These are phyloP conservation scores for Syngnathoides biaculeatus DNA, from an alignment of 2,113 vertebrate genomes.

Conservation along the genomic window DNA sequence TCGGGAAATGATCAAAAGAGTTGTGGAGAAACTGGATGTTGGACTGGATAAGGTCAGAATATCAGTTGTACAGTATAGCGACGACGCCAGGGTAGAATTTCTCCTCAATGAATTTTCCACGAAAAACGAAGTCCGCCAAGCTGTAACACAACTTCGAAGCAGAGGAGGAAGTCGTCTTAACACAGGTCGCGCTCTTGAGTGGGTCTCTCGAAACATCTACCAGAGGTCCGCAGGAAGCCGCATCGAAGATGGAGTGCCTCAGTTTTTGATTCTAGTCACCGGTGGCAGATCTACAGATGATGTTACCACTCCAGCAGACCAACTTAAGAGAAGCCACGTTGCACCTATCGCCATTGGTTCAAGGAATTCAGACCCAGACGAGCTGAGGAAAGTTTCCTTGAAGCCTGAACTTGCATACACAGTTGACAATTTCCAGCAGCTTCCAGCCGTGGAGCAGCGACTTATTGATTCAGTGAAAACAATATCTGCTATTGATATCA, in stretches of 20 bases:
- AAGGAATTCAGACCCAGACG: constrained; percentile 72
- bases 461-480: constrained; percentile 79
- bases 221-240: constrained; percentile 86
- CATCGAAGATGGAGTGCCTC: constrained; percentile 88
- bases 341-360: constrained; percentile 81
- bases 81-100: constrained; percentile 81
- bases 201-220: constrained; percentile 83
- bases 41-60: constrained; percentile 82
- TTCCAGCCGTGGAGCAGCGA: constrained; percentile 78
- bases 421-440: constrained; percentile 80
- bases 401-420: constrained; percentile 78
- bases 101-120: constrained; percentile 81
- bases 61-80: constrained; percentile 89
- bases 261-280: constrained; percentile 87
- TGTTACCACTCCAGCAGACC: constrained; percentile 72
- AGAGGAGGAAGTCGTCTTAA: constrained; percentile 81
- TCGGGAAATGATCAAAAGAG: constrained; percentile 77
- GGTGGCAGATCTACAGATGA: constrained; percentile 82
- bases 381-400: constrained; percentile 82
- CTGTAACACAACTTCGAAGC: constrained; percentile 71
- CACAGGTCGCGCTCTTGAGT: constrained; percentile 83
- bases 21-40: constrained; percentile 83
- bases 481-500: constrained; percentile 64
- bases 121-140: constrained; percentile 80
- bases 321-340: constrained; percentile 79